Evolutionary conservation across 2,888 invertebrate genomes (phyloP).

Genomic region (Hyposoter dolosus): DNA sequence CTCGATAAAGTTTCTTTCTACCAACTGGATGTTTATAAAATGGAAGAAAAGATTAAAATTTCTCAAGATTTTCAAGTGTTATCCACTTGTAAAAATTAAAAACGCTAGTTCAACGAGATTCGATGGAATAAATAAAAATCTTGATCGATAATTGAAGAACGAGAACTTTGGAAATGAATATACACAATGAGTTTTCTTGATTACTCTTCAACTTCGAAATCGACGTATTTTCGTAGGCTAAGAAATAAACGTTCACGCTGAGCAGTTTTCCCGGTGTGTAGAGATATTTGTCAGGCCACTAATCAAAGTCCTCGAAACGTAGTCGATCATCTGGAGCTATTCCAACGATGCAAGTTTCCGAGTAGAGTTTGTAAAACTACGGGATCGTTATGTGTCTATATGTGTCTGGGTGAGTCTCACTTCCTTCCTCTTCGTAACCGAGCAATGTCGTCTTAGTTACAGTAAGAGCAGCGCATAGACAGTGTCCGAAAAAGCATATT

Average conservation of each 20-base stretch:
- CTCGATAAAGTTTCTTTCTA: neutral
- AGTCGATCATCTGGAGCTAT: slow-evolving; percentile 26
- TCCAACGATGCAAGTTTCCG: slow-evolving; percentile 45
- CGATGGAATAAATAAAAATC: neutral
- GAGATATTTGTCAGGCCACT: slow-evolving; percentile 1
- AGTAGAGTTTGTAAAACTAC: slow-evolving; percentile 29
- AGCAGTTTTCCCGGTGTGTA: neutral
- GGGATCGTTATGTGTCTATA: slow-evolving; percentile 1
- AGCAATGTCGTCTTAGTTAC: neutral
- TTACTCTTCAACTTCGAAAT: neutral
- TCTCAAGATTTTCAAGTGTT: neutral
- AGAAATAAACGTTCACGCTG: neutral
- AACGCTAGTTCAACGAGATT: too few species aligned
- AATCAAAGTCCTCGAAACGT: slow-evolving; percentile 25
- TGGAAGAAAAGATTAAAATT: too few species aligned
- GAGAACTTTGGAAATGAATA: too few species aligned
- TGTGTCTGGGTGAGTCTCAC: neutral
- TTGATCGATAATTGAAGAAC: neutral
- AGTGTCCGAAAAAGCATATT: neutral
- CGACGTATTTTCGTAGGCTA: neutral
- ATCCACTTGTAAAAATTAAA: neutral
- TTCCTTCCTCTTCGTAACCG: neutral
- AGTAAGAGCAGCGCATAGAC: neutral
- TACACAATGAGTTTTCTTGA: neutral
- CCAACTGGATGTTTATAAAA: too few species aligned